A percentile compares a stretch with the other conserved stretches of the same genome.
phyloP scores from a whole-genome alignment of 2,888 invertebrate species.

The Epistrophe eligans region DNA sequence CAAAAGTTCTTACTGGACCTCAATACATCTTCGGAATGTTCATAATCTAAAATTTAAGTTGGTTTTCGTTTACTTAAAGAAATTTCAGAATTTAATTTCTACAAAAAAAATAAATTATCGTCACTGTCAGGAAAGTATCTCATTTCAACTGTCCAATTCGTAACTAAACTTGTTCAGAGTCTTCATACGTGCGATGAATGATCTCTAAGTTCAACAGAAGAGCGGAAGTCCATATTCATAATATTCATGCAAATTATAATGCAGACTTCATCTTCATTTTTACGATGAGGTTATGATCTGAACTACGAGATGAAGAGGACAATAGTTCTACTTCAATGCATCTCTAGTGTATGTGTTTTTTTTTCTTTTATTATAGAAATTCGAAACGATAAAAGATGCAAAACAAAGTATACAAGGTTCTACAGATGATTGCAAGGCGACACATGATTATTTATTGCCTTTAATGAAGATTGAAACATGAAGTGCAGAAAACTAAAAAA shows the following conservation, averaged over 20 bases:
- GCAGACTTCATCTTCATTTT: slow-evolving; percentile 12
- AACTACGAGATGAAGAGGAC: neutral
- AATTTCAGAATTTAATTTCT: neutral
- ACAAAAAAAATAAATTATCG: too few relatives aligned
- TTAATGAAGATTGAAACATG: slow-evolving; percentile 44
- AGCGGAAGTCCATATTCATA: slow-evolving; percentile 64
- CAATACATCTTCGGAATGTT: too few relatives aligned
- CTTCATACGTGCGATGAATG: slow-evolving; percentile 4
- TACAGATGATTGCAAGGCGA: neutral
- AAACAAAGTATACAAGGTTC: neutral
- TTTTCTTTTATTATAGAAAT: neutral
- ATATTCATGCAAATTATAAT: slow-evolving; percentile 49
- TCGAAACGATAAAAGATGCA: neutral
- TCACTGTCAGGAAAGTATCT: neutral
- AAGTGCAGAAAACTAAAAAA: slow-evolving; percentile 29
- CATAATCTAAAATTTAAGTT: too few relatives aligned
- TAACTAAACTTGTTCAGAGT: neutral
- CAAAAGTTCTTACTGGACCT: too few relatives aligned
- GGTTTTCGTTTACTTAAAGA: too few relatives aligned
- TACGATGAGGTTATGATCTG: neutral
- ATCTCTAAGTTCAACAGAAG: slow-evolving; percentile 26
- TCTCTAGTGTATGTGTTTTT: neutral
- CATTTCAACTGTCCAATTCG: neutral
- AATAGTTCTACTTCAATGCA: neutral
- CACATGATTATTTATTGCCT: slow-evolving; percentile 21